These are phyloP conservation scores for Phaedon cochleariae DNA, from an alignment of 2,888 invertebrate species.

Conservation along the genomic window DNA sequence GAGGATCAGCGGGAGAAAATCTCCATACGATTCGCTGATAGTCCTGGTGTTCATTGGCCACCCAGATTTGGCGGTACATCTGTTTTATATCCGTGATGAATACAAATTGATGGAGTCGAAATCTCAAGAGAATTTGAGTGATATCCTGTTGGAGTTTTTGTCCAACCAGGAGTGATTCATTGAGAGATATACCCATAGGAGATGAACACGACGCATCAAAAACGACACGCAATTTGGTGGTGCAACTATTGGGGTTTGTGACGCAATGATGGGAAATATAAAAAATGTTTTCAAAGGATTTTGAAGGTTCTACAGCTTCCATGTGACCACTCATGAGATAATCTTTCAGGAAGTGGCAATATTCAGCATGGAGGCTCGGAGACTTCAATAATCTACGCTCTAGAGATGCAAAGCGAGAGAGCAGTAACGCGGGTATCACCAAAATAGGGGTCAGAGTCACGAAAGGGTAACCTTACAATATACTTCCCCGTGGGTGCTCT, in stretches of 20 bases:
- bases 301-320: neutral
- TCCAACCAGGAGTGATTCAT: no score
- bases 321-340: neutral
- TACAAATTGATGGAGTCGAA: no score
- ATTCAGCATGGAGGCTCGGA: no score
- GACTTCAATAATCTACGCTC: no score
- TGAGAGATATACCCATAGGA: neutral
- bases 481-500: neutral
- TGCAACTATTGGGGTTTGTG: neutral
- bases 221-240: neutral
- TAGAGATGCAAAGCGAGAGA: no score
- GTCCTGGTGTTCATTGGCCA: neutral
- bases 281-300: neutral
- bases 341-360: neutral
- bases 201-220: neutral
- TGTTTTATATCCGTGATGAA: no score
- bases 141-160: no score
- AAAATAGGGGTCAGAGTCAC: neutral
- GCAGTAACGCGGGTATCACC: slow-evolving; percentile 5
- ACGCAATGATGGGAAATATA: neutral
- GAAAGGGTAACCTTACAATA: neutral
- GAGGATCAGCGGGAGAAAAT: neutral
- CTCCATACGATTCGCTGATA: neutral
- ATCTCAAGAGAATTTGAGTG: no score
- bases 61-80: no score